Percentiles rank a stretch among this genome's conserved stretches.
Evolutionary conservation across 2,888 invertebrate species (phyloP).

Genomic region (Altica lythri): DNA sequence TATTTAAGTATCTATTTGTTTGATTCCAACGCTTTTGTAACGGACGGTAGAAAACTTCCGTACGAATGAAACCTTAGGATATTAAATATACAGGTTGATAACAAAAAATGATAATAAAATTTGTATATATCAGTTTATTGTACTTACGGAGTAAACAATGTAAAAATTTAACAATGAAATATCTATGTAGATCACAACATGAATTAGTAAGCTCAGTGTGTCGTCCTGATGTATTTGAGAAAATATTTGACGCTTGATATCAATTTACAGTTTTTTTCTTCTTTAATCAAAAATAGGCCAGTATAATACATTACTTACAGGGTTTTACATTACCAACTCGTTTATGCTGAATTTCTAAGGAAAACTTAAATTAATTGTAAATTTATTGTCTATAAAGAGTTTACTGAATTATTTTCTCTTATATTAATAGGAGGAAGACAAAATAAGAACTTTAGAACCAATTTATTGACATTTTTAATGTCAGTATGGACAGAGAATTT

Average conservation of each 20-base stretch:
- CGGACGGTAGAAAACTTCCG: too few species aligned
- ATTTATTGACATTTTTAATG: slow-evolving; percentile 25
- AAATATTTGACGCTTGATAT: slow-evolving; percentile 20
- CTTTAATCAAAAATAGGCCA: slow-evolving; percentile 29
- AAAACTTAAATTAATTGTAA: slow-evolving; percentile 6
- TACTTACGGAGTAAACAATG: slow-evolving; percentile 34
- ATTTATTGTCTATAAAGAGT: slow-evolving; percentile 21
- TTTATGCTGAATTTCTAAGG: not conserved
- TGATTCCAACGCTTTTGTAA: too few species aligned
- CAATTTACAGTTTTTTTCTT: slow-evolving; percentile 15
- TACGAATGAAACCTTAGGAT: too few species aligned
- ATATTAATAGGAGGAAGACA: slow-evolving; percentile 16
- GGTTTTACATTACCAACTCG: slow-evolving; percentile 4
- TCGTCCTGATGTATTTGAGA: slow-evolving; percentile 27
- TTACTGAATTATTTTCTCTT: slow-evolving; percentile 16
- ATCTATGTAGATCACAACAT: slow-evolving; percentile 36
- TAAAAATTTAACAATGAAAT: slow-evolving; percentile 35
- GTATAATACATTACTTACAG: slow-evolving; percentile 24
- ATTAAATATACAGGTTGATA: too few species aligned
- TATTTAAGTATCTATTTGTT: too few species aligned
- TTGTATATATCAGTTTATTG: slow-evolving; percentile 30
- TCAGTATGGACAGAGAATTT: slow-evolving; percentile 22
- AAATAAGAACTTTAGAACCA: slow-evolving; percentile 18
- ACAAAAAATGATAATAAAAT: too few species aligned
- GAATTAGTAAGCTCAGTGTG: slow-evolving; percentile 33